Evolutionary conservation across 2,113 vertebrate genomes (phyloP).

Genomic region (Protobothrops mucrosquamatus): DNA sequence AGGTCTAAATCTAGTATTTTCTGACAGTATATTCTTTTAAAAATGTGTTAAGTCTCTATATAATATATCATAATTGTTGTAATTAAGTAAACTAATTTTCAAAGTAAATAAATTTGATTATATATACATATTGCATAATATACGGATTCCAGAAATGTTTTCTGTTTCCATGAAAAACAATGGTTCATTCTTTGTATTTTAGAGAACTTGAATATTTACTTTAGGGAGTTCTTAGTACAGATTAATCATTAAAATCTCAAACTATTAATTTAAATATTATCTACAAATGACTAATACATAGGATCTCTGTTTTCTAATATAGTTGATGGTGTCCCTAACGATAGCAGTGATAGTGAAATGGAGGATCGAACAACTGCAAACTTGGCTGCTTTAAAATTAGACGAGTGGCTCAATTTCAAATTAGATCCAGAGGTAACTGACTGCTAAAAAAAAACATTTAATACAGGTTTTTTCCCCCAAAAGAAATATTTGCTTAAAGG

Average conservation of each 20-base stretch:
- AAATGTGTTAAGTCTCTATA: neutral
- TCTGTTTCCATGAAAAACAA: neutral
- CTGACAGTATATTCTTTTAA: neutral
- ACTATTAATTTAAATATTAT: neutral
- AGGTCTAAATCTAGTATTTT: neutral
- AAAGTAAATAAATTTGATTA: neutral
- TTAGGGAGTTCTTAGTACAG: neutral
- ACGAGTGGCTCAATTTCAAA: constrained; percentile 88
- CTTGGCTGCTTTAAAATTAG: constrained; percentile 78
- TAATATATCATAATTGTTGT: neutral
- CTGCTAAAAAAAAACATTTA: neutral
- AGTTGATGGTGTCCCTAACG: constrained; percentile 67
- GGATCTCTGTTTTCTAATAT: constrained; percentile 36
- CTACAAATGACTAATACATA: constrained; percentile 11
- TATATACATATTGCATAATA: neutral
- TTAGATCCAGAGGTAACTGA: constrained; percentile 79
- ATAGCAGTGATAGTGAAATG: constrained; percentile 86
- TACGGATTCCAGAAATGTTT: neutral
- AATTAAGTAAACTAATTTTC: neutral
- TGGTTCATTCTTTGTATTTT: neutral
- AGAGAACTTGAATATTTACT: neutral
- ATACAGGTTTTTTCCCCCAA: neutral
- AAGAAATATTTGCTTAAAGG: neutral
- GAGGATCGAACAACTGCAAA: constrained; percentile 73
- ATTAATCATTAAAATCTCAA: neutral